Conservation (phyloP, 2,888 invertebrate species). For the Scotopteryx bipunctaria region DNA sequence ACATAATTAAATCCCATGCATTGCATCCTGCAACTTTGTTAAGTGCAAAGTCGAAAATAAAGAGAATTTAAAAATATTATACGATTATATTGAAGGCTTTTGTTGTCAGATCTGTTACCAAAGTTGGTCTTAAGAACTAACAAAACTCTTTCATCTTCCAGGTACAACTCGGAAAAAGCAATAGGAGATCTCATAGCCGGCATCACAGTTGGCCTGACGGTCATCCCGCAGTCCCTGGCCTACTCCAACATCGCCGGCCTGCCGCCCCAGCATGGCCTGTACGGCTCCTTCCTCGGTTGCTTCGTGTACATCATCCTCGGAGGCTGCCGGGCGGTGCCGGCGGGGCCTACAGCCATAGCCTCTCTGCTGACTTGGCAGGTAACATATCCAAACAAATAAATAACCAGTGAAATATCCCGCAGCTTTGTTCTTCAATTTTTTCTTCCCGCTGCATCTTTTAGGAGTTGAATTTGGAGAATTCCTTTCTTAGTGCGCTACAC, state of each 20-base stretch:
- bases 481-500: no score
- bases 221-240: conserved; percentile 95
- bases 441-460: no score
- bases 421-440: background rate
- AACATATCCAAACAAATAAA: background rate
- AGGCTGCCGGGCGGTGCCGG: conserved; percentile 95
- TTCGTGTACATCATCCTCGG: conserved; percentile 95
- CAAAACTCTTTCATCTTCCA: conserved; percentile 34
- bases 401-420: background rate
- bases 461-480: no score
- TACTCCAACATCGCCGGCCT: conserved; percentile 92
- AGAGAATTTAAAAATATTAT: no score
- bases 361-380: conserved; percentile 91
- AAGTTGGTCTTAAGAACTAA: background rate
- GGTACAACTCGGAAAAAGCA: conserved; percentile 87
- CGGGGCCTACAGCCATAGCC: conserved; percentile 96
- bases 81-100: no score
- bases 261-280: conserved; percentile 93
- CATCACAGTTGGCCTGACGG: conserved; percentile 95
- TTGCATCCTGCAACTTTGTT: no score
- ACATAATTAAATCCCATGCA: no score
- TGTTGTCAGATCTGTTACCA: no score
- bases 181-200: conserved; percentile 95
- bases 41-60: no score
- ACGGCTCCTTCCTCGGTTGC: conserved; percentile 96